Evolutionary conservation across 1,140 invertebrate genomes (phyloP), one percentile per base, ranked within the genome.

Genomic region (Steinernema feltiae): DNA sequence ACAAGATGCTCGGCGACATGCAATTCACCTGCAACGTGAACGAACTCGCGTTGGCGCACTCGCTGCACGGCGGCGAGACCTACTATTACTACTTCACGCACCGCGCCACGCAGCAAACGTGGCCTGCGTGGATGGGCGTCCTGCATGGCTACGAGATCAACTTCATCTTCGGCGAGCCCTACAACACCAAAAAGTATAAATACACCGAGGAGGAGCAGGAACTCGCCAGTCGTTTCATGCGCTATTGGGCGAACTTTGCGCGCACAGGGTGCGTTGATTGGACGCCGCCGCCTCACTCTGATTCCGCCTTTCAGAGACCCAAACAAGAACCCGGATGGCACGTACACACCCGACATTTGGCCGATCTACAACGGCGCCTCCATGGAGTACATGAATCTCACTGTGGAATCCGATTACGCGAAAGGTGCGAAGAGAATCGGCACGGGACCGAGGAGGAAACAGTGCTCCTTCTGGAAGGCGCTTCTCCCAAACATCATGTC

Each of bases 11-110:
- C 24, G 95, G 95, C 0, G 96, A 98, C 87, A 94, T 93, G 85
- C 93, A 96, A 81, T 98, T 98, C 86, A 94, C 94, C 0, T 98
- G 96, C 88, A 92, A 93, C 84, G 93, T 97, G 32, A 95, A 96
- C 87, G 93, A 97, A 85, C 88, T 91, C 76, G 93, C 94, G 0
- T 75, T 86, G 35, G 84, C 85, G 1, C 84, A 86, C 75, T 76
- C 77, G n/a, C 73, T 75, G 30, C 86, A 87, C 79, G 82, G 81
- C 21, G 82, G 80, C 15, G 75, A 82, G 31, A 86, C 85, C 29
- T 85, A 77, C 78, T 86, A 86, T 71, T 98, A 98, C 87, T 93
- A 94, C 85, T 98, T 93, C 87, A 93, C 92, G 76, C 94, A 97
- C 84, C 90, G 74, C 73, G 83, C 73, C 30, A 75, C 80, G 17